Conservation (phyloP, 2,113 vertebrate genomes). For the Arenaria interpres region DNA sequence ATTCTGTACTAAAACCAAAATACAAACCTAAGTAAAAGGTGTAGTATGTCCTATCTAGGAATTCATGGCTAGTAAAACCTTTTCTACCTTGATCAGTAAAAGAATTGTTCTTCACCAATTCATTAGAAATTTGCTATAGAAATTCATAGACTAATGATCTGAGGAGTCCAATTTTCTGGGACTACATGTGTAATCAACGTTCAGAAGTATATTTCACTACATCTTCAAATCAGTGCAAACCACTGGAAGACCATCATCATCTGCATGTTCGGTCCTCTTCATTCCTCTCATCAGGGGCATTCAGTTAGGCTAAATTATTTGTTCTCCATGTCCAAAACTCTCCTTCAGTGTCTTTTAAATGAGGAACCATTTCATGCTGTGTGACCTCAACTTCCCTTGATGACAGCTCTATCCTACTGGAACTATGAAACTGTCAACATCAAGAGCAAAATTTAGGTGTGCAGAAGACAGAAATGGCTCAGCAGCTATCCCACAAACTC, state of each 20-base stretch:
- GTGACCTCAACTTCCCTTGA: constrained; percentile 56
- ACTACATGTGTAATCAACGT: neutral
- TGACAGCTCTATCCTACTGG: constrained; percentile 51
- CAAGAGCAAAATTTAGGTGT: constrained; percentile 48
- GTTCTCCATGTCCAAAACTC: neutral
- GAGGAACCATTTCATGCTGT: constrained; percentile 26
- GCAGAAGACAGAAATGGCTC: constrained; percentile 49
- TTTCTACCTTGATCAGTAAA: neutral
- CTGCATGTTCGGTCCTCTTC: neutral
- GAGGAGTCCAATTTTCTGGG: neutral
- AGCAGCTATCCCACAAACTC: constrained; percentile 14
- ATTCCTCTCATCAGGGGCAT: neutral
- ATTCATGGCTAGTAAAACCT: neutral
- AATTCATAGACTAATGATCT: neutral
- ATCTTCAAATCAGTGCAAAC: neutral
- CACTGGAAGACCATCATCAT: neutral
- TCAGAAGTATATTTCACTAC: neutral
- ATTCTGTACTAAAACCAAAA: neutral
- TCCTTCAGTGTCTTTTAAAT: neutral
- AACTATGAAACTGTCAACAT: constrained; percentile 60
- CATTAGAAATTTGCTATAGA: neutral
- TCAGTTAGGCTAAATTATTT: neutral
- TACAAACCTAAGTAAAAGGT: neutral
- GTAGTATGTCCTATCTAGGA: neutral
- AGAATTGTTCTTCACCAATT: neutral